phyloP scores from a whole-genome alignment of 2,113 vertebrate genomes.

The Carassius carassius region DNA sequence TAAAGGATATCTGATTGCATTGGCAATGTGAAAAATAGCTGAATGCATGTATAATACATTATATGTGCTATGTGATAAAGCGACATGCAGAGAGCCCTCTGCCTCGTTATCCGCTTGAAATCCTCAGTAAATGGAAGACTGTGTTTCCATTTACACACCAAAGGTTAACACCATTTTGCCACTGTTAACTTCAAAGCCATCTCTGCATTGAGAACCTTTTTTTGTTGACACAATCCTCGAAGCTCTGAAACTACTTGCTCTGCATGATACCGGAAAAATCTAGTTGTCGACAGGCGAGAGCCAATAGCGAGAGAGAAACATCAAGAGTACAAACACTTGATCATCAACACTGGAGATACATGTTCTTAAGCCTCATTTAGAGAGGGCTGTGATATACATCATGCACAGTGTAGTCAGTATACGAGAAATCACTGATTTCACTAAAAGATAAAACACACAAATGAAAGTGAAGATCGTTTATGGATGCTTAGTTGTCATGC shows the following conservation, averaged over 20 bases:
- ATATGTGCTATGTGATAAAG: slow-evolving; percentile 17
- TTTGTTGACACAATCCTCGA: slow-evolving; percentile 38
- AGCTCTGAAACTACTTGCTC: slow-evolving; percentile 19
- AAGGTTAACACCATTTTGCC: slow-evolving; percentile 40
- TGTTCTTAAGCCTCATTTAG: neutral
- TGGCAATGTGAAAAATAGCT: slow-evolving; percentile 23
- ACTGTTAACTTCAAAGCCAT: slow-evolving; percentile 36
- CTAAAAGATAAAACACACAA: neutral
- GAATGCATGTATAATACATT: slow-evolving; percentile 26
- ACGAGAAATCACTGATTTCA: neutral
- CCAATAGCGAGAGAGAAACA: neutral
- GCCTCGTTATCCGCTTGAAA: slow-evolving; percentile 34
- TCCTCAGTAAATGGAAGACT: neutral
- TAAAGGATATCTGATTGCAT: slow-evolving; percentile 26
- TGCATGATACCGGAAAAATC: slow-evolving; percentile 27
- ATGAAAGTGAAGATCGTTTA: neutral
- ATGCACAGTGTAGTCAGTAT: neutral
- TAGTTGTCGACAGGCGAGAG: neutral
- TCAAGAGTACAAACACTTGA: neutral
- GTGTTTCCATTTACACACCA: slow-evolving; percentile 23
- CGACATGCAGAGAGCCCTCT: neutral
- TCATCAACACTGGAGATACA: neutral
- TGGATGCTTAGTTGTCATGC: neutral
- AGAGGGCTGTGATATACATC: neutral
- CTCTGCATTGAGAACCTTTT: slow-evolving; percentile 21